Percentiles rank a stretch among this genome's conserved stretches.
These are phyloP conservation scores for Drosophila parthenogenetica DNA, from an alignment of 2,888 invertebrate species.

Conservation along the genomic window DNA sequence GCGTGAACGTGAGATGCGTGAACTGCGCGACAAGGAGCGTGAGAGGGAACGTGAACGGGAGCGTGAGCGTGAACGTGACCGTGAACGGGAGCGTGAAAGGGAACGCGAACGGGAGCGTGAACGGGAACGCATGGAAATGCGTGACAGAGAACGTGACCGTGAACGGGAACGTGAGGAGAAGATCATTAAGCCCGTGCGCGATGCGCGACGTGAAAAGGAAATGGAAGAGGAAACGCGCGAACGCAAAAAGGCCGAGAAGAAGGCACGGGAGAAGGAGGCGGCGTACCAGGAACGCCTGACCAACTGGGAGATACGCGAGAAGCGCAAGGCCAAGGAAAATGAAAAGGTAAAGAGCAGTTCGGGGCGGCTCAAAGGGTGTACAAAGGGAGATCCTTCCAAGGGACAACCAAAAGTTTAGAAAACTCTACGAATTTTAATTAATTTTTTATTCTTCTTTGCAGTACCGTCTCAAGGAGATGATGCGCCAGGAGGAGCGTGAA, in stretches of 20 bases:
- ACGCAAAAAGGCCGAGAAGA: conserved; percentile 94
- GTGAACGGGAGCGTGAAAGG: conserved; percentile 87
- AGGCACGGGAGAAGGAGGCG: conserved; percentile 97
- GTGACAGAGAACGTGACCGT: conserved; percentile 80
- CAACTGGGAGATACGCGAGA: conserved; percentile 95
- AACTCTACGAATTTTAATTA: neutral
- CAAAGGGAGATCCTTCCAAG: too few species aligned
- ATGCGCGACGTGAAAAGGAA: conserved; percentile 91
- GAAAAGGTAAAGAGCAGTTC: conserved; percentile 86
- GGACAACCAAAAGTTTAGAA: neutral
- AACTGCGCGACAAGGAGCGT: conserved; percentile 58
- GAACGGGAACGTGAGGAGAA: conserved; percentile 85
- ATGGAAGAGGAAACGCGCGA: conserved; percentile 97
- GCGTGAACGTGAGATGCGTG: conserved; percentile 85
- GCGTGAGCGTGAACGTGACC: conserved; percentile 85
- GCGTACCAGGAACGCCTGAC: conserved; percentile 95
- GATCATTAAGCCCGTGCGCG: conserved; percentile 86
- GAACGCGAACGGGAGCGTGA: conserved; percentile 85
- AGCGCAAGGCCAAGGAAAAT: conserved; percentile 95
- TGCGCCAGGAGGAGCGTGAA: conserved; percentile 94
- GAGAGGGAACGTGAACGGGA: conserved; percentile 85
- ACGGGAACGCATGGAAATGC: conserved; percentile 60
- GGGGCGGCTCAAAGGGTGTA: neutral
- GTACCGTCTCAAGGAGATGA: conserved; percentile 93
- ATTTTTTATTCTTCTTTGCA: conserved; percentile 17